phyloP scores from a whole-genome alignment of 2,113 vertebrate species.

The Euleptes europaea region DNA sequence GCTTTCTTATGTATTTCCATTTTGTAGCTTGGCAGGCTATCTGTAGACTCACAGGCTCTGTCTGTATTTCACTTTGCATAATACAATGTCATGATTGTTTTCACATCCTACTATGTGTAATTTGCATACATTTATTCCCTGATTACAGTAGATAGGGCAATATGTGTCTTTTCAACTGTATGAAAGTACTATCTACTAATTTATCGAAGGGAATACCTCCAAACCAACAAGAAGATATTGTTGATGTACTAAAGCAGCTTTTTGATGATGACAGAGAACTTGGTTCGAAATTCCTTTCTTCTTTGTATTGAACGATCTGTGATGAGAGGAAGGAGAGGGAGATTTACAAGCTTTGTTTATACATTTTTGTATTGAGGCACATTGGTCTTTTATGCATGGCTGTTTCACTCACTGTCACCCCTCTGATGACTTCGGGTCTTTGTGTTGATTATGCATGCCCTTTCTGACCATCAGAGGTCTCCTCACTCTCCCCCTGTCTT shows the following conservation, averaged over 20 bases:
- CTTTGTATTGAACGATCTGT: not conserved
- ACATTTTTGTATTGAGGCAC: not conserved
- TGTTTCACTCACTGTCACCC: no score
- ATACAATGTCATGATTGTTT: slow-evolving; percentile 49
- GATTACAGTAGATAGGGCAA: slow-evolving; percentile 37
- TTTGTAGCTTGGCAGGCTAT: not conserved
- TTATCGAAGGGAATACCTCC: not conserved
- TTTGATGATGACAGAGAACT: not conserved
- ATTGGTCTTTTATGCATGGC: no score
- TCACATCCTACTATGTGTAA: slow-evolving; percentile 22
- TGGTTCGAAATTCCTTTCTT: not conserved
- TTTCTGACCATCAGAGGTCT: no score
- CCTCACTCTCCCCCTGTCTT: no score
- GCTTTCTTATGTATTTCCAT: slow-evolving; percentile 10
- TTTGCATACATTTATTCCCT: slow-evolving; percentile 51
- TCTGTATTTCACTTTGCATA: not conserved
- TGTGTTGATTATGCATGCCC: no score
- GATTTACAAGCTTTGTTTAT: not conserved
- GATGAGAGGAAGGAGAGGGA: not conserved
- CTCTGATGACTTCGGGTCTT: no score
- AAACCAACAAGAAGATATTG: not conserved
- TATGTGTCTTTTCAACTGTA: no score
- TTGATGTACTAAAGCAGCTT: not conserved
- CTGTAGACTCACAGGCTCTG: not conserved
- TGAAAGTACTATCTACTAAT: not conserved